A percentile compares a stretch with the other conserved stretches of the same genome.
phyloP scores from a whole-genome alignment of 2,888 invertebrate genomes.

The Dysmachus trigonus region DNA sequence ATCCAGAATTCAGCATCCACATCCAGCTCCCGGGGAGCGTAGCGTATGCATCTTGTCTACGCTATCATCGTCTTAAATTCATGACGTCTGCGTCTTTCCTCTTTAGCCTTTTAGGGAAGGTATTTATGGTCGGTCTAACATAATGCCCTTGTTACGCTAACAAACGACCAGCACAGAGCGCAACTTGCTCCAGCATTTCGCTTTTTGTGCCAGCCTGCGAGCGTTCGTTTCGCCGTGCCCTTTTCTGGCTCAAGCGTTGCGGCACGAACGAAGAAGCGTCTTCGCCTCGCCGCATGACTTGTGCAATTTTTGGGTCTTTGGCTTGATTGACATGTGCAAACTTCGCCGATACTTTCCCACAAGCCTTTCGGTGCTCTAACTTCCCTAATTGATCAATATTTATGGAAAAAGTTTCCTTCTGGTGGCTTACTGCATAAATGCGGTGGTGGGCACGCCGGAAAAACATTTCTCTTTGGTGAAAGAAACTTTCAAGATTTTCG shows the following conservation, averaged over 20 bases:
- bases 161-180: constrained; percentile 41
- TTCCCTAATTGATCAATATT: constrained; percentile 2
- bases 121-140: constrained; percentile 47
- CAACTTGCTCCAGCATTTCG: constrained; percentile 19
- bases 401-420: constrained; percentile 23
- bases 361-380: neutral
- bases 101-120: constrained; percentile 47
- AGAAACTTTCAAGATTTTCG: neutral
- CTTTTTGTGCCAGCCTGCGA: neutral
- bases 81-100: constrained; percentile 40
- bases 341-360: neutral
- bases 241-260: neutral
- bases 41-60: neutral
- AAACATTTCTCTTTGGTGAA: neutral
- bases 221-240: neutral
- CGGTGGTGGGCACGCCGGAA: neutral
- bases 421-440: neutral
- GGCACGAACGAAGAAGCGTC: neutral
- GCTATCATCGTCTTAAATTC: constrained; percentile 27
- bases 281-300: neutral
- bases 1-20: too few species aligned
- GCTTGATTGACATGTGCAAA: constrained; percentile 17
- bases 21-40: neutral
- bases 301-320: constrained; percentile 11
- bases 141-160: constrained; percentile 47